Base-by-base conservation (phyloP, 2,888 invertebrate genomes). In the Cheilosia pagana region DNA sequence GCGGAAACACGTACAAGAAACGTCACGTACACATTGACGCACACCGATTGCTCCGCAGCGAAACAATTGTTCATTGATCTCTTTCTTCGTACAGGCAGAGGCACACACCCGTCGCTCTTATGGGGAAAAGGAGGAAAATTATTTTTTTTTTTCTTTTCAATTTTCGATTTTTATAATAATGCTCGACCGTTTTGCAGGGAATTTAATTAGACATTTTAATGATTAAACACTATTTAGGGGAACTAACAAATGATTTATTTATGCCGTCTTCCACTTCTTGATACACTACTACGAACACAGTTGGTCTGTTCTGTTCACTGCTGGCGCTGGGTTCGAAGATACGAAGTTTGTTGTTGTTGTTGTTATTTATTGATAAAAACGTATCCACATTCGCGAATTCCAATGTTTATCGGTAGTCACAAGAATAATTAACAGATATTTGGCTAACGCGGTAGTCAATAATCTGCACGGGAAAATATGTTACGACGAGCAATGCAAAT, bases 51-150 rank as follows among this genome's bases (percentile, higher is more conserved):
- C 59, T 60, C 45, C 41, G 78, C 81, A 60, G 63, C 57, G 70
- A 67, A 57, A 72, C 28, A 70, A 72, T 78, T 81, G 75, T 85
- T 71, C 85, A 85, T 85, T 85, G 85, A 85, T 85, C 85, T 81
- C 70, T 78, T 74, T 77, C 71, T 75, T 63, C 52, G 39, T 65
- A 65, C 55, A 67, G 28, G 82, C 77, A 82, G 72, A 78, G 35
- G 82, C 82, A 82, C 82, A 78, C 72, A 82, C 77, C 72, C 83
- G 45, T 55, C 53, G 57, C 53, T 62, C 43, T 59, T 57, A 55
- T 67, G n/a, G 53, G 70, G 63, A 53, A 63, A 70, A 59, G 63
- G 60, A 70, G 59, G 72, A 67, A 50, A 72, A 48, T 53, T 60
- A 48, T 53, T 60, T 76, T 63, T 45, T 72, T 52, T 19, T 16